Evolutionary conservation across 2,888 invertebrate species (phyloP), one percentile per base, ranked within the genome.

Genomic region (Coelopa pilipes): DNA sequence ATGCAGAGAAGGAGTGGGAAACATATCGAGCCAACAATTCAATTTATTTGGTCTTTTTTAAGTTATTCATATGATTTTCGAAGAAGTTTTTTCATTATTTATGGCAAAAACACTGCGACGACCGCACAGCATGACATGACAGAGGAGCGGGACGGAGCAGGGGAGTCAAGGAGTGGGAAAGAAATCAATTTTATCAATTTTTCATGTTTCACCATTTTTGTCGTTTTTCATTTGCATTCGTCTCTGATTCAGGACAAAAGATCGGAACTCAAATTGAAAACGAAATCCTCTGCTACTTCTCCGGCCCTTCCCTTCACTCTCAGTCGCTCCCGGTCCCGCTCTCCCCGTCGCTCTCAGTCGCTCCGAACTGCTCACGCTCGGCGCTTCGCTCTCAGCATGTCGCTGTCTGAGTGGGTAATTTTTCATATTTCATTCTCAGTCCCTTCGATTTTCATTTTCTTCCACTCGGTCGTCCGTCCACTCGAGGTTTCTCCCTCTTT

Each of bases 191-290:
- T 57, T 69, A 70, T 70, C 70, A 75, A 72, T 75, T 75, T 73
- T 59, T 75, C 75, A 75, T 70, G 49, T 70, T 72, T 24, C 24
- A 49, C 46, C 34, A 65, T 47, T 73, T 73, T 72, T 53, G 62
- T 68, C 65, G 21, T 74, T 72, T 74, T 71, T 72, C 74, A 75
- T 72, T 70, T 73, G 73, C 67, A 67, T 67, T 47, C 65, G 55
- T 63, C 53, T 63, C 45, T 65, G 70, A 60, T 45, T 59, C 11
- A 12, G 59, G 24, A 59, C 47, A 60, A 70, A 60, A 47, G 57
- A 69, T 46, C 21, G 12, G 49, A 70, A 60, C 11, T 70, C n/a
- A 13, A 21, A 70, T 47, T 60, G 70, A 60, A 70, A 70, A 59
- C 47, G 59, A 70, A 70, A 46, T 60, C 60, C 60, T 46, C 49